These are phyloP conservation scores for Psammodynastes pulverulentus DNA, from an alignment of 2,113 vertebrate genomes.

Conservation along the genomic window DNA sequence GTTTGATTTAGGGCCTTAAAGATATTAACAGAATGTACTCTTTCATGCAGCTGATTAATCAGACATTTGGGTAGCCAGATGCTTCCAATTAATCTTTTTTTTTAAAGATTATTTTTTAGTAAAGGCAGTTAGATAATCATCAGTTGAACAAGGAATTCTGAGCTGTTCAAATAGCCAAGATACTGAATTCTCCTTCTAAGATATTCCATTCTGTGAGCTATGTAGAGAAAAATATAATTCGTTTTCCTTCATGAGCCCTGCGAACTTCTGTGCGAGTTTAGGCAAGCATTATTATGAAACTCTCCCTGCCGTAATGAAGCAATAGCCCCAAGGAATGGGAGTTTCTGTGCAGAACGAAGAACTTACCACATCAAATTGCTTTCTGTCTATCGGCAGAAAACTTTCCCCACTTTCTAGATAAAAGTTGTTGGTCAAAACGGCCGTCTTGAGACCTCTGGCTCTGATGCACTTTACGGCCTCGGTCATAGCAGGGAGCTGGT, in stretches of 20 bases:
- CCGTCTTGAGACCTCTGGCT: conserved; percentile 73
- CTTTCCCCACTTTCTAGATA: conserved; percentile 57
- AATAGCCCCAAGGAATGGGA: neutral
- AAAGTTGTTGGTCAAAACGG: conserved; percentile 74
- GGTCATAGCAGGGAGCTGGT: conserved; percentile 72
- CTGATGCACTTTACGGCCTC: conserved; percentile 72
- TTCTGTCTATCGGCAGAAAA: conserved; percentile 65
- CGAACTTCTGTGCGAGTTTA: too few relatives aligned
- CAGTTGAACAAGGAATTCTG: neutral
- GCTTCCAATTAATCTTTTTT: neutral
- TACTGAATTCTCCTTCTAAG: neutral
- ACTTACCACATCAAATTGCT: conserved; percentile 79
- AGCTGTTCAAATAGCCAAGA: neutral
- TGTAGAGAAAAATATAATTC: neutral
- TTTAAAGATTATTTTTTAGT: neutral
- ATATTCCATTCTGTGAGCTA: neutral
- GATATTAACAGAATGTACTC: neutral
- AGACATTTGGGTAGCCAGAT: neutral
- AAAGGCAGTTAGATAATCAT: neutral
- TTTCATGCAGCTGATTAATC: neutral
- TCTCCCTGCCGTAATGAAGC: neutral
- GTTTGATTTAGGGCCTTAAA: neutral
- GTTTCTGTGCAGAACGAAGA: neutral
- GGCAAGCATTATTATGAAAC: neutral
- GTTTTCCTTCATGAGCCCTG: neutral